Conservation (phyloP, 1,140 invertebrate genomes). For the Pogonus chalceus region DNA sequence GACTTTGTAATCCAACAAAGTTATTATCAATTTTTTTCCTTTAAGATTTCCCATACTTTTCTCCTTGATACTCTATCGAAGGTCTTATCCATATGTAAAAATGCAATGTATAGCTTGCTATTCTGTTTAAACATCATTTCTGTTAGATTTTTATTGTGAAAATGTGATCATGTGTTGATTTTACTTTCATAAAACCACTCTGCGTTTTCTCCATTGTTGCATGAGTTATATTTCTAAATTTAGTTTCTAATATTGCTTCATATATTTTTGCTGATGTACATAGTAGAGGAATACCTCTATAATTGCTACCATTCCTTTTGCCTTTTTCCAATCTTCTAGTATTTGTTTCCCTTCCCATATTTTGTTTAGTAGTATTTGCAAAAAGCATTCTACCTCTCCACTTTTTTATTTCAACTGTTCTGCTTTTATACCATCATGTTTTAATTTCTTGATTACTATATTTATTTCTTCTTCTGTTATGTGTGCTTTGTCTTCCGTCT, state of each 20-base stretch:
- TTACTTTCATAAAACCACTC: not conserved
- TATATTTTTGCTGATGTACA: conserved; percentile 1
- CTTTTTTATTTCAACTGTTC: conserved; percentile 13
- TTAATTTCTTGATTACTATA: conserved; percentile 4
- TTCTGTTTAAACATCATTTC: not conserved
- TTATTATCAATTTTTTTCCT: no score
- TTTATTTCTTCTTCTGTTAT: not conserved
- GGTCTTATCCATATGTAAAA: not conserved
- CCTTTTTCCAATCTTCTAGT: conserved; percentile 2
- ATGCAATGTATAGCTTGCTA: not conserved
- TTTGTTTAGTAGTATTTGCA: conserved; percentile 2
- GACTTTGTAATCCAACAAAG: no score
- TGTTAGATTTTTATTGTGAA: not conserved
- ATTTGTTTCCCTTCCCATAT: not conserved
- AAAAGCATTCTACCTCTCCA: not conserved
- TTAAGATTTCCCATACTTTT: not conserved
- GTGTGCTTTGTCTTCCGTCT: not conserved
- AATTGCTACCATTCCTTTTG: not conserved
- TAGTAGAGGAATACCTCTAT: not conserved
- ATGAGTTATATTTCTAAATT: not conserved
- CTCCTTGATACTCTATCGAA: not conserved
- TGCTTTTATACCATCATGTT: conserved; percentile 9
- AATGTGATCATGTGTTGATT: not conserved
- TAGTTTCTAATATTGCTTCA: not conserved
- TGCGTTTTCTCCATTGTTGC: not conserved